phyloP scores from a whole-genome alignment of 2,888 invertebrate genomes.

The Mystacides longicornis region DNA sequence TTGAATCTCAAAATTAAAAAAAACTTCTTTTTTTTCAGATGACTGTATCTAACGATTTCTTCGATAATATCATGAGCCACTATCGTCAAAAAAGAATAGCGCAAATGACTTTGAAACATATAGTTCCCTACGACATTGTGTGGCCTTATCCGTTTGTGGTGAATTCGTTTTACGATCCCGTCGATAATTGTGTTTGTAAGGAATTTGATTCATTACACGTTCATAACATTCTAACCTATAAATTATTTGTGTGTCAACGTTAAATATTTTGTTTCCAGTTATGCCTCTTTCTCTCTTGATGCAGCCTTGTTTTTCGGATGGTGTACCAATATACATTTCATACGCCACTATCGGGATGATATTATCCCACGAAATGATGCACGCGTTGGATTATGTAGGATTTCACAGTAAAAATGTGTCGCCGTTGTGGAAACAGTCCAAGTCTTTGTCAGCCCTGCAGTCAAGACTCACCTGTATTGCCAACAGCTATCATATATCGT shows the following conservation, averaged over 20 bases:
- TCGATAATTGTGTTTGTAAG: constrained; percentile 43
- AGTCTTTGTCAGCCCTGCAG: constrained; percentile 37
- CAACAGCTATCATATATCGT: constrained; percentile 38
- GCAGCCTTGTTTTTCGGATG: constrained; percentile 41
- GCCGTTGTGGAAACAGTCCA: constrained; percentile 37
- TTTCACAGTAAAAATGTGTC: constrained; percentile 28
- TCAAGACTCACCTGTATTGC: constrained; percentile 41
- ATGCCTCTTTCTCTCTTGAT: constrained; percentile 44
- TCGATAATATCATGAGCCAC: constrained; percentile 36
- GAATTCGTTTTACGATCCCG: constrained; percentile 45
- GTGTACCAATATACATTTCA: constrained; percentile 40
- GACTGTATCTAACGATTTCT: constrained; percentile 37
- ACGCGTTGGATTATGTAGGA: constrained; percentile 39
- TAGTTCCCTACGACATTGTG: constrained; percentile 25
- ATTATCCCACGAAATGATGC: constrained; percentile 45
- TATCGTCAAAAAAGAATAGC: constrained; percentile 35
- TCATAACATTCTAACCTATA: neutral
- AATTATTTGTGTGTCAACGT: neutral
- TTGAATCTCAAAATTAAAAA: no score
- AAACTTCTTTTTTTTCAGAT: constrained; percentile 32
- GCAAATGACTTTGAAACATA: constrained; percentile 20
- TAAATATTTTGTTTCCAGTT: constrained; percentile 29
- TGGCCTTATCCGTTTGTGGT: constrained; percentile 43
- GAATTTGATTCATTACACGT: neutral
- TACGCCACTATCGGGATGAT: constrained; percentile 43